Percentiles rank a stretch among this genome's conserved stretches.
phyloP scores from a whole-genome alignment of 2,113 vertebrate genomes.

The Mormyrus iriodes region DNA sequence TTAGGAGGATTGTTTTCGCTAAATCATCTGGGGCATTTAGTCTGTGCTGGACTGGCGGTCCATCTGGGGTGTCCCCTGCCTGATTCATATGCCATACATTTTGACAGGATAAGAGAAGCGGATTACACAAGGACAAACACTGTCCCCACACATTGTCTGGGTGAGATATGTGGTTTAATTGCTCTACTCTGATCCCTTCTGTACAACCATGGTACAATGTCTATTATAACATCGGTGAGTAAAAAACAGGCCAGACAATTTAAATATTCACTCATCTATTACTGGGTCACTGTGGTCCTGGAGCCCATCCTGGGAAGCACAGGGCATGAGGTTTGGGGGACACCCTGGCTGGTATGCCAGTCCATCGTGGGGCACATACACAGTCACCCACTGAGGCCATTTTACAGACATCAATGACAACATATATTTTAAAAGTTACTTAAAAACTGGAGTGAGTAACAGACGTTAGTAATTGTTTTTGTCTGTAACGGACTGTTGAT shows the following conservation, averaged over 20 bases:
- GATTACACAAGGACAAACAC: background rate
- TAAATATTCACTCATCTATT: background rate
- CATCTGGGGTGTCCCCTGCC: background rate
- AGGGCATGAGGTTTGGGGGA: background rate
- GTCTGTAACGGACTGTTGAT: background rate
- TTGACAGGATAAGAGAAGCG: background rate
- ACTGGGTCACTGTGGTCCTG: background rate
- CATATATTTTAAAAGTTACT: background rate
- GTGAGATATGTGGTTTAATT: background rate
- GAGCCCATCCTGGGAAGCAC: background rate
- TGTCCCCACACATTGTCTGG: background rate
- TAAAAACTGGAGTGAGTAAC: background rate
- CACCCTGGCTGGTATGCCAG: background rate
- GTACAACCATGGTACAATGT: background rate
- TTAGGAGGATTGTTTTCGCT: background rate
- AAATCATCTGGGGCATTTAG: background rate
- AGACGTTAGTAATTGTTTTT: background rate
- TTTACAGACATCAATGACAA: background rate
- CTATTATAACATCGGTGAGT: background rate
- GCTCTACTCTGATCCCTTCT: background rate
- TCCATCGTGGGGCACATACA: background rate
- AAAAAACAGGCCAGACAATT: background rate
- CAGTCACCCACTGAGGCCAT: background rate
- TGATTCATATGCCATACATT: background rate
- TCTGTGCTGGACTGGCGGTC: background rate